Evolutionary conservation across 2,888 invertebrate genomes (phyloP), one percentile per base, ranked within the genome.

Genomic region (Lacanobia oleracea): DNA sequence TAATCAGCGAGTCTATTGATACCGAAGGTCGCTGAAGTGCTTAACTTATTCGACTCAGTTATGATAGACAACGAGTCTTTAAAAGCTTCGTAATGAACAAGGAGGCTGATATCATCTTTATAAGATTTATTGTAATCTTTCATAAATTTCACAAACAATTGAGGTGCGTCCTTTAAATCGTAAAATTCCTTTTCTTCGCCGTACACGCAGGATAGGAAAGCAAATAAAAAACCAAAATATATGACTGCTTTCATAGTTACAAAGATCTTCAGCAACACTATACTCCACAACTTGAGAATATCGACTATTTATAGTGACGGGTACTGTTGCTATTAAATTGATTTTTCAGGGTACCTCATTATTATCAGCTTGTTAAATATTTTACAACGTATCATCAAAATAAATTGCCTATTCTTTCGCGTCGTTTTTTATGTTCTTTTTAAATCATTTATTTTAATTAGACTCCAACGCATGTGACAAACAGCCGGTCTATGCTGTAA

Each of bases 51-150:
- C 1, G 0, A 1, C 9, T 16, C 1, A 40, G 33, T 80, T 77
- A 33, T 80, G 75, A 0, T 1, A 0, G 3, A 7, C 12, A 82
- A 61, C 0, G 12, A 0, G 0, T 67, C 0, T 43, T 67, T 73
- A 68, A 81, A 83, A 7, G 57, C 59, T 50, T 75, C 75, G 37
- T 73, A 77, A 27, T 78, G 81, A 1, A 51, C 9, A 21, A 73
- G 69, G 23, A 71, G n/a, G 2, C 60, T 54, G 10, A 33, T 16
- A 10, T 48, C 9, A 64, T 53, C n/a, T 7, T 33, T 9, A 67
- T 84, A 74, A 3, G 14, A 9, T 66, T 37, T 83, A 5, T 66
- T 48, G 16, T 72, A 76, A 43, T 81, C 69, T 12, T 63, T 63
- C 10, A 57, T 43, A 48, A 66, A 81, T 10, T 75, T 63, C 10